Percentiles rank a stretch among this genome's conserved stretches.
Evolutionary conservation across 1,140 invertebrate genomes (phyloP).

Genomic region (Drosophila oshimai): DNA sequence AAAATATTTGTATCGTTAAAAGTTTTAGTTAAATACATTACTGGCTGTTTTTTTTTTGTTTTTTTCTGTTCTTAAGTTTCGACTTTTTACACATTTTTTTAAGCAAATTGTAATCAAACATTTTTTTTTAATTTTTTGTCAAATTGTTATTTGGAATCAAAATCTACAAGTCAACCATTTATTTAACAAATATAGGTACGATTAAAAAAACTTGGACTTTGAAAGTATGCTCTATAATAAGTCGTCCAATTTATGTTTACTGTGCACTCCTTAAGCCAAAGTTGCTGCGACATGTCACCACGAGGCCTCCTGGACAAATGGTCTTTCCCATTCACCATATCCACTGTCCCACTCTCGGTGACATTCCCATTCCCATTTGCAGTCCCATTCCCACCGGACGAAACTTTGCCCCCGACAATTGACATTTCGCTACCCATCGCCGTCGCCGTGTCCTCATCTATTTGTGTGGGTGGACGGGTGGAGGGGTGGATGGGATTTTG

Average conservation of each 20-base stretch:
- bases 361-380: conserved; percentile 9
- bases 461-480: conserved; percentile 31
- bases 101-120: too few species aligned
- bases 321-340: conserved; percentile 1
- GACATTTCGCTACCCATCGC: conserved; percentile 50
- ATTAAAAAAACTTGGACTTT: too few species aligned
- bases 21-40: too few species aligned
- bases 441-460: conserved; percentile 45
- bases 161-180: too few species aligned
- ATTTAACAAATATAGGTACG: too few species aligned
- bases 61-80: too few species aligned
- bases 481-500: neutral
- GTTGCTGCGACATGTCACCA: conserved; percentile 29
- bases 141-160: too few species aligned
- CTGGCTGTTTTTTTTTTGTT: too few species aligned
- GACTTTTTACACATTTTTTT: too few species aligned
- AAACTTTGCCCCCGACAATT: conserved; percentile 38
- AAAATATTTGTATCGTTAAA: too few species aligned
- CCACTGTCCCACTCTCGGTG: neutral
- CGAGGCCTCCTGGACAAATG: conserved; percentile 41
- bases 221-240: too few species aligned
- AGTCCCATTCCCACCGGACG: conserved; percentile 6
- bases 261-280: conserved; percentile 16
- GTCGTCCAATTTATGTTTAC: neutral
- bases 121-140: too few species aligned